These are phyloP conservation scores for Drosophila cardini DNA, from an alignment of 1,140 invertebrate species.

Conservation along the genomic window DNA sequence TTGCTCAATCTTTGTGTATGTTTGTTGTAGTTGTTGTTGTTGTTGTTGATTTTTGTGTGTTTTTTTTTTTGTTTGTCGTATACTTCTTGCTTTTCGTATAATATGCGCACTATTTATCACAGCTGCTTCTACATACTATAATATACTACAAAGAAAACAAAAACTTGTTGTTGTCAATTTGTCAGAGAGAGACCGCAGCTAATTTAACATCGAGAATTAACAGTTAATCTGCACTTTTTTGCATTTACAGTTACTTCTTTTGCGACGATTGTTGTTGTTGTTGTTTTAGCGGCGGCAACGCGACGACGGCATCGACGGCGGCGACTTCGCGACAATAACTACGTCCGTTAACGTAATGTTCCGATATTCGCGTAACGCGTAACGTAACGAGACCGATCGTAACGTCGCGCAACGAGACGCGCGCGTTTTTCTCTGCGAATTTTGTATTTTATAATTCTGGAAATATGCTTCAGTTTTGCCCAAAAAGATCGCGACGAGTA, in stretches of 20 bases:
- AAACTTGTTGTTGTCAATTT: conserved; percentile 37
- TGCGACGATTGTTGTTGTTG: not conserved
- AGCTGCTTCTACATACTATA: conserved; percentile 83
- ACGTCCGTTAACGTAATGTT: conserved; percentile 29
- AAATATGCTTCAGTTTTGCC: not conserved
- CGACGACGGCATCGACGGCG: conserved; percentile 29
- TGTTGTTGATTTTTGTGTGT: conserved; percentile 16
- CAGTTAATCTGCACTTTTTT: conserved; percentile 1
- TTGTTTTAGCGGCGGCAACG: conserved; percentile 61
- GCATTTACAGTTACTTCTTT: not conserved
- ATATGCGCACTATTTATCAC: conserved; percentile 84
- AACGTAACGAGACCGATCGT: conserved; percentile 50
- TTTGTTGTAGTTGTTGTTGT: not conserved
- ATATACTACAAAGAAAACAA: conserved; percentile 50
- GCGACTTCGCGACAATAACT: not conserved
- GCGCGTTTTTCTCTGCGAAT: conserved; percentile 39
- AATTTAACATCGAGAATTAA: not conserved
- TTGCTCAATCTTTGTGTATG: conserved; percentile 28
- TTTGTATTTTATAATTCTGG: not conserved
- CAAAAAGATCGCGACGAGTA: conserved; percentile 33
- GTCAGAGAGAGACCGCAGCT: conserved; percentile 8
- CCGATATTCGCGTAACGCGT: conserved; percentile 28
- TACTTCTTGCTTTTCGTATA: conserved; percentile 71
- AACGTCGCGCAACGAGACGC: conserved; percentile 46
- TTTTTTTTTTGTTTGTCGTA: conserved; percentile 43